Conservation (phyloP, 2,113 vertebrate species). For the Salminus brasiliensis region DNA sequence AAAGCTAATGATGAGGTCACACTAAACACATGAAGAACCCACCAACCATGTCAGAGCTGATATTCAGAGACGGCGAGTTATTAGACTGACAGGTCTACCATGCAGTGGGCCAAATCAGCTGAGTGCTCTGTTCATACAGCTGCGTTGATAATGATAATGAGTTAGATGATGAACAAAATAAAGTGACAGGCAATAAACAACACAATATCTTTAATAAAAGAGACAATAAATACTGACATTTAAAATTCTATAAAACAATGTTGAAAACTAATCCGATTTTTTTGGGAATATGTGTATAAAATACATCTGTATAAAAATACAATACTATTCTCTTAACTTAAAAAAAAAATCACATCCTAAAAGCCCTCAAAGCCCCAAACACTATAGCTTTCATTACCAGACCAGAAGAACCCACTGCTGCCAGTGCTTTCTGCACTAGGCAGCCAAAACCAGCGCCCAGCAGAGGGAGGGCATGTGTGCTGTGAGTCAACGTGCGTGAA, state of each 20-base stretch:
- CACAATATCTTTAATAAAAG: neutral
- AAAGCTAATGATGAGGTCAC: slow-evolving; percentile 40
- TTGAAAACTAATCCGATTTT: too few species aligned
- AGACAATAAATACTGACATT: neutral
- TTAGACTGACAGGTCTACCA: slow-evolving; percentile 11
- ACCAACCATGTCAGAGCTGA: slow-evolving; percentile 18
- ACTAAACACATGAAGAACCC: slow-evolving; percentile 39
- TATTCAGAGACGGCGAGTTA: neutral
- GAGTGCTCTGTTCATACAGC: slow-evolving; percentile 11
- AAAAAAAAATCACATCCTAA: neutral
- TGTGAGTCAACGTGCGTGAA: slow-evolving; percentile 35
- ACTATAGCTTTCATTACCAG: neutral
- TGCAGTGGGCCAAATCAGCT: slow-evolving; percentile 19
- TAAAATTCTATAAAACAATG: neutral
- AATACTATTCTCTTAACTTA: neutral
- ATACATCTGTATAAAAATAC: slow-evolving; percentile 27
- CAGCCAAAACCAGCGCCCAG: neutral
- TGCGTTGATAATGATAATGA: neutral
- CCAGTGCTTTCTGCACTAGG: neutral
- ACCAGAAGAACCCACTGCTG: neutral
- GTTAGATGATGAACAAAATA: neutral
- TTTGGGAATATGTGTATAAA: too few species aligned
- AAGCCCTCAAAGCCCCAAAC: neutral
- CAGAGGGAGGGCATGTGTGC: neutral
- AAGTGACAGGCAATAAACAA: neutral